Base-by-base conservation (phyloP, 1,140 invertebrate species). In the Colletes gigas region DNA sequence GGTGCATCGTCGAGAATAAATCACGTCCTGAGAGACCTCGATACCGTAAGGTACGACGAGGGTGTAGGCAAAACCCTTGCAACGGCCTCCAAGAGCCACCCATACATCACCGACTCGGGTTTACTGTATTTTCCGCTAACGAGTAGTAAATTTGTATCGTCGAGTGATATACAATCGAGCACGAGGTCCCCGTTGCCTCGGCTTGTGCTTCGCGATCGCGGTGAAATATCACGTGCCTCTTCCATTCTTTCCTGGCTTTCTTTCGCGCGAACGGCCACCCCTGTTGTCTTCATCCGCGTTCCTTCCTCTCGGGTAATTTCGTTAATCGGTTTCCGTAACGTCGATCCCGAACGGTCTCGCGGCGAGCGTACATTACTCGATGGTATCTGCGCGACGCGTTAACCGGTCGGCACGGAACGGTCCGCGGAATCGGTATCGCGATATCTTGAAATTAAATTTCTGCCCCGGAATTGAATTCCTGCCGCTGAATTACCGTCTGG, bases 141-240 rank as follows among this genome's bases (percentile, higher is more conserved):
- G 81, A 86, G 68, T 86, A 80, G 77, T 86, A 86, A 83, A 83
- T 86, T 86, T 70, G 85, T 86, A 86, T 86, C 81, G 71, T 17
- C 57, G 83, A 77, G 70, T 85, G 84, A 82, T 85, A 85, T 85
- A 85, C 67, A 78, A 86, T 84, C 71, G 44, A 50, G 47, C 14
- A 67, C 15, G 9, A 71, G 54, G 8, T 54, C 47, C 44, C 47
- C 66, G 63, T 57, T n/a, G 9, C 14, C 39, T 57, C 21, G 17
- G 14, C 54, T 21, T 15, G 12, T 15, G 12, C 15, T 19, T 1
- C 21, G 41, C 55, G 54, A 41, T 41, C 44, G 30, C 30, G 30
- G 17, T 75, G 70, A 71, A 71, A 78, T 80, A 83, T 83, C 77
- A 70, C 30, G 30, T 0, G 30, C 30, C 2, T 30, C 30, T 30